Evolutionary conservation across 2,888 invertebrate species (phyloP).

Genomic region (Machimus rusticus): DNA sequence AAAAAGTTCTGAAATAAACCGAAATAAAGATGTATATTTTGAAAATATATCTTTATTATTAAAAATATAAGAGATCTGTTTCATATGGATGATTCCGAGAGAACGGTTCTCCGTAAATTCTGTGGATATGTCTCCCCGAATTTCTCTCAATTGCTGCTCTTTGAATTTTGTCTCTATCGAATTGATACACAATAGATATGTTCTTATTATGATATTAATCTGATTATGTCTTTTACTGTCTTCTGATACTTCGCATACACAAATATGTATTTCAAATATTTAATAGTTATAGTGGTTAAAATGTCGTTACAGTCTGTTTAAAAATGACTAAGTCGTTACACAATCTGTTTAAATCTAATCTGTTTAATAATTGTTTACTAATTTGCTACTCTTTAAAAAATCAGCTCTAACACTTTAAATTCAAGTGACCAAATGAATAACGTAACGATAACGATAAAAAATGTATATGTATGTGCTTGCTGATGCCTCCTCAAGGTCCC

Average conservation of each 20-base stretch:
- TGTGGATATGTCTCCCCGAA: conserved; percentile 2
- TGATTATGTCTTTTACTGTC: conserved; percentile 18
- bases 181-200: conserved; percentile 38
- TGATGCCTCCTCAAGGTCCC: background rate
- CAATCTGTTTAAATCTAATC: conserved; percentile 15
- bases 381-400: conserved; percentile 3
- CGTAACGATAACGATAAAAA: background rate
- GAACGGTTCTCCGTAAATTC: conserved; percentile 12
- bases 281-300: conserved; percentile 19
- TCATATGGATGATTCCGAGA: conserved; percentile 5
- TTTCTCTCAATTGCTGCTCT: background rate
- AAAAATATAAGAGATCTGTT: conserved; percentile 29
- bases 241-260: background rate
- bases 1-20: conserved; percentile 14
- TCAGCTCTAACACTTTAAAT: background rate
- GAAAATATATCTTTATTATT: conserved; percentile 15
- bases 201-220: conserved; percentile 30
- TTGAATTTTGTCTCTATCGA: conserved; percentile 4
- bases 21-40: background rate
- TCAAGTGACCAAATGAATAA: conserved; percentile 1
- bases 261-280: background rate
- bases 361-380: conserved; percentile 31
- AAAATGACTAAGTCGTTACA: conserved; percentile 33
- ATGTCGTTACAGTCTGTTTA: conserved; percentile 36
- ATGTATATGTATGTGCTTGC: background rate